Conservation (phyloP, 2,113 vertebrate species). For the Neolamprologus sp. region DNA sequence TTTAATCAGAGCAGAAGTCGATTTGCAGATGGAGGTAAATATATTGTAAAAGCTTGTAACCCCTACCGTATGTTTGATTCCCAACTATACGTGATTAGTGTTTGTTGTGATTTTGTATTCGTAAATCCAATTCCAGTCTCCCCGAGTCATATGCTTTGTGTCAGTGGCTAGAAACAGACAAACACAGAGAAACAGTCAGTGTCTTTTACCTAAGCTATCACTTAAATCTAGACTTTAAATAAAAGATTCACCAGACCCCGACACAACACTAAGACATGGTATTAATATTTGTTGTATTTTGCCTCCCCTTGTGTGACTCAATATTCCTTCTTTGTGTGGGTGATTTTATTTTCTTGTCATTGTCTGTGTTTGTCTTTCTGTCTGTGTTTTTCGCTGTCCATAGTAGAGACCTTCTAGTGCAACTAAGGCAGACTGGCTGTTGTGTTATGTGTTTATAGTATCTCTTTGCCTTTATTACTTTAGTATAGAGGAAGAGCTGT, state of each 20-base stretch:
- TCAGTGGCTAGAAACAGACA: neutral
- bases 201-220: slow-evolving; percentile 10
- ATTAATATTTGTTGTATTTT: neutral
- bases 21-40: slow-evolving; percentile 59
- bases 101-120: slow-evolving; percentile 2
- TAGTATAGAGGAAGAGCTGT: slow-evolving; percentile 61
- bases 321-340: slow-evolving; percentile 17
- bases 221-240: slow-evolving; percentile 32
- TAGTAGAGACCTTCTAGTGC: slow-evolving; percentile 39
- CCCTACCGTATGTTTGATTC: slow-evolving; percentile 10
- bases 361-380: slow-evolving; percentile 43
- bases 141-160: neutral
- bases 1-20: slow-evolving; percentile 47
- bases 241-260: slow-evolving; percentile 11
- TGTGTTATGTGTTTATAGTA: slow-evolving; percentile 59
- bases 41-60: slow-evolving; percentile 12
- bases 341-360: slow-evolving; percentile 1
- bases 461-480: slow-evolving; percentile 64
- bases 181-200: neutral
- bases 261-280: neutral
- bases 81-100: neutral
- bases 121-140: slow-evolving; percentile 4
- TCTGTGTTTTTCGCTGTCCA: slow-evolving; percentile 39
- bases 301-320: slow-evolving; percentile 6
- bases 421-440: slow-evolving; percentile 47